Evolutionary conservation across 2,797 vertebrate species (phyloP).

Genomic region (Dipus sagitta): DNA sequence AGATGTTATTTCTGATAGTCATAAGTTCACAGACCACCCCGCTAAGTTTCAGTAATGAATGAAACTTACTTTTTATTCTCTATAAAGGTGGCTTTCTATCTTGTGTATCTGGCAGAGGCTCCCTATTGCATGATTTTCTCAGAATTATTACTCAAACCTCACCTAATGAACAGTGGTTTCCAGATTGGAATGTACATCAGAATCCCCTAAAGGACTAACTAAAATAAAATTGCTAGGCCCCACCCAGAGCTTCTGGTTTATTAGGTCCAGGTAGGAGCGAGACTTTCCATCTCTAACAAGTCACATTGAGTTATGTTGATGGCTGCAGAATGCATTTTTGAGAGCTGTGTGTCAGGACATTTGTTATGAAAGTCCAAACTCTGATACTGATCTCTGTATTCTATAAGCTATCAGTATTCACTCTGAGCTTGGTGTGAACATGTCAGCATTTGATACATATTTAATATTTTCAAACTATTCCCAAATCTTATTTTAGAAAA

Average conservation of each 20-base stretch:
- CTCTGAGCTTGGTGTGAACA: not conserved
- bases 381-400: not conserved
- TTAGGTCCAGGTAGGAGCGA: not conserved
- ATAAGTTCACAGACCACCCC: not conserved
- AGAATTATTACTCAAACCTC: not conserved
- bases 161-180: not conserved
- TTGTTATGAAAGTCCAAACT: not conserved
- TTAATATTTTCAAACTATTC: not conserved
- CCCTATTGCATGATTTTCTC: not conserved
- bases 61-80: not conserved
- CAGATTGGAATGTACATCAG: not conserved
- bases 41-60: not conserved
- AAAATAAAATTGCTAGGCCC: not conserved
- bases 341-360: not conserved
- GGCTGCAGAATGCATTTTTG: not conserved
- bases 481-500: conserved; percentile 37
- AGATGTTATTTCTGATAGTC: not conserved
- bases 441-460: not conserved
- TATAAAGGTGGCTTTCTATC: not conserved
- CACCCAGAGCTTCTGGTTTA: not conserved
- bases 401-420: not conserved
- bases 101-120: not conserved
- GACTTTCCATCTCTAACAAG: not conserved
- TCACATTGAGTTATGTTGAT: not conserved
- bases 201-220: not conserved